Conservation (phyloP, 2,888 invertebrate species). For the Sclerodermus sp. region DNA sequence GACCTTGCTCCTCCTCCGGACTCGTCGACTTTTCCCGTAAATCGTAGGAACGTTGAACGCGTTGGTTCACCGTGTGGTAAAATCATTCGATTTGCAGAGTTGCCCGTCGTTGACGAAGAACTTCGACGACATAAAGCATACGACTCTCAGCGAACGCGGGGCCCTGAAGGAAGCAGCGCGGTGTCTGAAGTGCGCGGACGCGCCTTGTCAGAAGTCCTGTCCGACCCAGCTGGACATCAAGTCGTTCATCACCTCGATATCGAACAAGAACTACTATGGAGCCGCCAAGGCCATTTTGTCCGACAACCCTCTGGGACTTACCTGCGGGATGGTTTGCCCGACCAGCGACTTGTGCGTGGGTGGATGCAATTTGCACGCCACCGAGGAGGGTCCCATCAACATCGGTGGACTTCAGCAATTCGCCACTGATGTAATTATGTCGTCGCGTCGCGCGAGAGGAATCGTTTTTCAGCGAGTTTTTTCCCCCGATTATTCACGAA, state of each 20-base stretch:
- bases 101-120: constrained; percentile 73
- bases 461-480: too few species aligned
- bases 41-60: too few species aligned
- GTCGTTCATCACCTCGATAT: constrained; percentile 93
- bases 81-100: constrained; percentile 58
- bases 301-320: constrained; percentile 93
- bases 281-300: constrained; percentile 94
- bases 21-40: too few species aligned
- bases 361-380: constrained; percentile 93
- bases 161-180: constrained; percentile 87
- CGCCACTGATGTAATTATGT: constrained; percentile 78
- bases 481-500: too few species aligned
- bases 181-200: constrained; percentile 91
- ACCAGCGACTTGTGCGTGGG: constrained; percentile 98
- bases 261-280: constrained; percentile 98
- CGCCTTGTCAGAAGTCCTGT: constrained; percentile 97
- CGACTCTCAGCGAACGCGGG: constrained; percentile 93
- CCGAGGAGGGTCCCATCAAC: constrained; percentile 97
- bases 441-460: too few species aligned
- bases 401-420: constrained; percentile 98
- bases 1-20: too few species aligned
- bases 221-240: constrained; percentile 98
- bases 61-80: too few species aligned
- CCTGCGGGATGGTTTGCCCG: constrained; percentile 98
- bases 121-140: constrained; percentile 97